Evolutionary conservation across 2,113 vertebrate species (phyloP).

Genomic region (Nettapus auritus): DNA sequence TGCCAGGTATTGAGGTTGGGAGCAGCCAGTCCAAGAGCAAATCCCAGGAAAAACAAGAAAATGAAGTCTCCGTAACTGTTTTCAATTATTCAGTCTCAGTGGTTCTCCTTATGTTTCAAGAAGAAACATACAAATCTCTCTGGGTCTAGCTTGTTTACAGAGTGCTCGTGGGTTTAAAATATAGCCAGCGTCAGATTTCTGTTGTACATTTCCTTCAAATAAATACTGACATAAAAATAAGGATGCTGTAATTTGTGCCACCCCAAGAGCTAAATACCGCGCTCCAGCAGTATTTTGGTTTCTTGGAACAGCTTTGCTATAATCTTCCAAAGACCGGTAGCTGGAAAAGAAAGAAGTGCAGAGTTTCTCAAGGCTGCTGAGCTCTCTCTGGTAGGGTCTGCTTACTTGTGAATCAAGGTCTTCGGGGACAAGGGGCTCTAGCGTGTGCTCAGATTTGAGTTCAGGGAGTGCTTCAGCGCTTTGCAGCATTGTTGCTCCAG

Average conservation of each 20-base stretch:
- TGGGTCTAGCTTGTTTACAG: slow-evolving; percentile 10
- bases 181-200: slow-evolving; percentile 18
- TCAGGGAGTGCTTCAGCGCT: background rate
- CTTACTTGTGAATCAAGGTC: background rate
- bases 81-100: background rate
- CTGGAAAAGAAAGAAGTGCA: background rate
- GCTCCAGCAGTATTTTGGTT: slow-evolving; percentile 25
- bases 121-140: background rate
- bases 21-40: slow-evolving; percentile 19
- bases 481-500: background rate
- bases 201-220: slow-evolving; percentile 27
- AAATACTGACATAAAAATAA: slow-evolving; percentile 53
- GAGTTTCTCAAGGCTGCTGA: background rate
- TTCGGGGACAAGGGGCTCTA: background rate
- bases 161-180: slow-evolving; percentile 22
- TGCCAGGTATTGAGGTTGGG: slow-evolving; percentile 39
- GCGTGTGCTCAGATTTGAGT: background rate
- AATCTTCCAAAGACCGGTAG: slow-evolving; percentile 11
- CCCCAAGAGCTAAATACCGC: background rate
- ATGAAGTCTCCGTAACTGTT: slow-evolving; percentile 5
- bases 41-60: slow-evolving; percentile 26
- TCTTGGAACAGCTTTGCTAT: slow-evolving; percentile 1
- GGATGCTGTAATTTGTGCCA: slow-evolving; percentile 48
- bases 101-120: slow-evolving; percentile 27
- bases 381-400: background rate